phyloP scores from a whole-genome alignment of 2,888 invertebrate species.

The Octonoba sinensis region DNA sequence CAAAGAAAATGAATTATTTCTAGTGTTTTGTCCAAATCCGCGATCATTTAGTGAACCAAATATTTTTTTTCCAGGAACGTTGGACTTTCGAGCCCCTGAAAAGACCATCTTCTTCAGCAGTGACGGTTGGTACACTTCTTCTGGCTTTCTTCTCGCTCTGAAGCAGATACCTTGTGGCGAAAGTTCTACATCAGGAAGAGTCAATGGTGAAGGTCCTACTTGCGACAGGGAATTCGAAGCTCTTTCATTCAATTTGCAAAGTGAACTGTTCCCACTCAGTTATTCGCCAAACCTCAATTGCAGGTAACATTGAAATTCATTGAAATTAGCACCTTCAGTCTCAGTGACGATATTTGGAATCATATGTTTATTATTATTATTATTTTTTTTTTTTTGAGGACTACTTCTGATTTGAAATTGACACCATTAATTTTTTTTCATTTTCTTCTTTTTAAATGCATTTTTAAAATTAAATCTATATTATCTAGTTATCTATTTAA shows the following conservation, averaged over 20 bases:
- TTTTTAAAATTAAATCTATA: too few relatives aligned
- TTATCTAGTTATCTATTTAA: too few relatives aligned
- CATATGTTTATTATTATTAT: not conserved
- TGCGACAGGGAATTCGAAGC: conserved; percentile 63
- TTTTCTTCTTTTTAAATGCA: too few relatives aligned
- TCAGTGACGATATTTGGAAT: not conserved
- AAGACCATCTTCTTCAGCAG: conserved; percentile 65
- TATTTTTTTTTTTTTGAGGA: not conserved
- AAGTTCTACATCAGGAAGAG: conserved; percentile 11
- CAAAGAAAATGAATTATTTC: too few relatives aligned
- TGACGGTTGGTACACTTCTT: conserved; percentile 61
- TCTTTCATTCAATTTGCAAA: conserved; percentile 61
- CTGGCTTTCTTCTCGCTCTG: conserved; percentile 66
- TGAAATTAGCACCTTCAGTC: not conserved
- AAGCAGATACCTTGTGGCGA: conserved; percentile 65
- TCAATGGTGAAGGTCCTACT: conserved; percentile 11
- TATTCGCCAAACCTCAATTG: conserved; percentile 54
- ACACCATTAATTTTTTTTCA: too few relatives aligned
- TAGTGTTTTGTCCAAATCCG: too few relatives aligned
- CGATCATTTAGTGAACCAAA: not conserved
- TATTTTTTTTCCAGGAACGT: conserved; percentile 21
- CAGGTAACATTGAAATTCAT: conserved; percentile 15
- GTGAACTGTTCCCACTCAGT: conserved; percentile 65
- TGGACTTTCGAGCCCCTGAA: conserved; percentile 62
- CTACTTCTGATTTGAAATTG: too few relatives aligned